These are phyloP conservation scores for Leptatherina wallacei DNA, from an alignment of 2,797 vertebrate species.

Conservation along the genomic window DNA sequence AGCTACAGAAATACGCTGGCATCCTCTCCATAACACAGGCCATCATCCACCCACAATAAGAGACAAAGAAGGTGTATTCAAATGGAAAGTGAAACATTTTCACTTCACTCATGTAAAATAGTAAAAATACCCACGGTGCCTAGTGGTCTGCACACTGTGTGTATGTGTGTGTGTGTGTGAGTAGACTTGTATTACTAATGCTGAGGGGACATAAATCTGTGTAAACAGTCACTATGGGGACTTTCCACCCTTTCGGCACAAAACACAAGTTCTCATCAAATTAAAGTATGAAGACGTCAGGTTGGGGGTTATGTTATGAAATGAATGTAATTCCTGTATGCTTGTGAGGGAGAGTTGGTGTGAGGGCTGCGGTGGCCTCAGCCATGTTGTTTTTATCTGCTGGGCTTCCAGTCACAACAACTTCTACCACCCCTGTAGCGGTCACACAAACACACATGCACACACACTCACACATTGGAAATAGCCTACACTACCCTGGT, in stretches of 20 bases:
- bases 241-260: background rate
- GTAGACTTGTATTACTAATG: constrained; percentile 4
- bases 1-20: constrained; percentile 21
- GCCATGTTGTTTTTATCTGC: constrained; percentile 55
- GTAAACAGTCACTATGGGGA: background rate
- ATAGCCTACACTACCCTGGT: constrained; percentile 48
- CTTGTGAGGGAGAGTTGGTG: background rate
- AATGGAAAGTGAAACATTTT: background rate
- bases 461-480: constrained; percentile 50
- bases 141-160: constrained; percentile 37
- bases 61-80: constrained; percentile 11
- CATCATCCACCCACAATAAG: constrained; percentile 15
- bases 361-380: constrained; percentile 49
- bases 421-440: constrained; percentile 55
- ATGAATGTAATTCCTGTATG: background rate
- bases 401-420: constrained; percentile 66
- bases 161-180: background rate
- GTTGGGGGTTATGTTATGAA: background rate
- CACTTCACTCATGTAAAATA: constrained; percentile 6
- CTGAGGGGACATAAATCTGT: background rate
- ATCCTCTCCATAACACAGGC: constrained; percentile 18
- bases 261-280: background rate
- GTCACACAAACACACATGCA: constrained; percentile 37
- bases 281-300: background rate
- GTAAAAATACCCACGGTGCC: constrained; percentile 48